Evolutionary conservation across 92 coral and sea anemone genomes (phyloP), one percentile per base, ranked within the genome.

Genomic region (Porites lobata): DNA sequence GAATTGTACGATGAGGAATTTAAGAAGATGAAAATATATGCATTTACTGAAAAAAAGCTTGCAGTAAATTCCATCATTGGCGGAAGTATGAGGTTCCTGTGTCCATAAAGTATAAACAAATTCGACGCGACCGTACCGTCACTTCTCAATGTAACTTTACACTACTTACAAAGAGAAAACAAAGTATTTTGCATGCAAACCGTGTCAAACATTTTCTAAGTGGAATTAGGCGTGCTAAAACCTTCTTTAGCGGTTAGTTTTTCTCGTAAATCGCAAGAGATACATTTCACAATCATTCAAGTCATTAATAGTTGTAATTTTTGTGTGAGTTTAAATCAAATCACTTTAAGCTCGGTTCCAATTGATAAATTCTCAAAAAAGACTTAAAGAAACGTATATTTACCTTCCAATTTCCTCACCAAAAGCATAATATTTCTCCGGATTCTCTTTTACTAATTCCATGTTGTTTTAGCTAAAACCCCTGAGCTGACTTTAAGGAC

Each of bases 361-460:
- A 32, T 7, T 24, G 57, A 29, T n/a, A 0, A 47, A 21, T 63
- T 78, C 59, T 14, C 20, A 56, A 3, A 24, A 71, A 51, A 14
- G 22, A 53, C 50, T 22, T 57, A 24, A 38, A 8, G 21, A 72
- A 51, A 43, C 5, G 22, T 61, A 51, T 18, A 6, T 59, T 29
- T 92, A 94, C 98, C 98, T 94, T 58, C 94, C 91, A 68, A 94
- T 86, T 91, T 96, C 99, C 24, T 93, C 94, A 57, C 90, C 86
- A 70, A 96, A 91, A 57, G 84, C 85, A 80, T 93, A 96, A 67
- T 75, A 76, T 63, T 93, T 92, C 84, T 90, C 94, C 38, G 99
- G 99, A 85, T 85, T 96, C 76, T 94, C 98, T 65, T 90, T 92
- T 79, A 86, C 80, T 79, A 94, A 83, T 85, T 92, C 98, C 93